A percentile compares a stretch with the other conserved stretches of the same genome.
These are phyloP conservation scores for Salmo trutta DNA, from an alignment of 2,797 vertebrate species.

Conservation along the genomic window DNA sequence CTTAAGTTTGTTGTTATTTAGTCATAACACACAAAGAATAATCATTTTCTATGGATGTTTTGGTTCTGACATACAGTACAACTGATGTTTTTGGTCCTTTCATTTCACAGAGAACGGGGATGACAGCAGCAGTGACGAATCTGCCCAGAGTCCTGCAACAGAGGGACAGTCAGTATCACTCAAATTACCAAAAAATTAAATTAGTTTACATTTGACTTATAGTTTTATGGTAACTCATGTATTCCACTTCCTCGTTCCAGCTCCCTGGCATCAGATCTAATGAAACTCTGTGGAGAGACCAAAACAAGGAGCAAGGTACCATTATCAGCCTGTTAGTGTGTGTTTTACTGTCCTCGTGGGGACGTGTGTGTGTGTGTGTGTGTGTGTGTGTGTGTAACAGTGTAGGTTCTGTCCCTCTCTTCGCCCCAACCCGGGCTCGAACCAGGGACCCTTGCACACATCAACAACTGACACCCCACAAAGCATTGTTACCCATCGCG, in stretches of 20 bases:
- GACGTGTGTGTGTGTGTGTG: not conserved
- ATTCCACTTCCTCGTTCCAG: constrained; percentile 63
- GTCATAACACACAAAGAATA: not conserved
- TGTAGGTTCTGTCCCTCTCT: too few relatives aligned
- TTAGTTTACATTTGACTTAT: not conserved
- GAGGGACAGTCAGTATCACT: constrained; percentile 85
- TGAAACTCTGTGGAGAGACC: constrained; percentile 93
- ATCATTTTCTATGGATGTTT: too few relatives aligned
- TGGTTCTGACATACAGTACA: not conserved
- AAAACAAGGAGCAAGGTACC: constrained; percentile 93
- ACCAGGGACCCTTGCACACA: too few relatives aligned
- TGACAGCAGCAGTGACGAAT: constrained; percentile 95
- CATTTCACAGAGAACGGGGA: constrained; percentile 85
- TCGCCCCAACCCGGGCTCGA: too few relatives aligned
- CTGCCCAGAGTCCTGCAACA: constrained; percentile 87
- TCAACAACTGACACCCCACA: too few relatives aligned
- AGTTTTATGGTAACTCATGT: not conserved
- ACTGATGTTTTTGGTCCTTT: constrained; percentile 23
- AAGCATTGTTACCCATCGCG: too few relatives aligned
- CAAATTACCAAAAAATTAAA: not conserved
- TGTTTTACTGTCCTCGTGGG: not conserved
- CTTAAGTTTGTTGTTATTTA: not conserved
- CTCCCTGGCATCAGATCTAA: constrained; percentile 87
- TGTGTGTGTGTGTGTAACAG: too few relatives aligned
- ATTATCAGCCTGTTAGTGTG: not conserved